Conservation (phyloP, 2,888 invertebrate genomes). For the Xiphydria camelus region DNA sequence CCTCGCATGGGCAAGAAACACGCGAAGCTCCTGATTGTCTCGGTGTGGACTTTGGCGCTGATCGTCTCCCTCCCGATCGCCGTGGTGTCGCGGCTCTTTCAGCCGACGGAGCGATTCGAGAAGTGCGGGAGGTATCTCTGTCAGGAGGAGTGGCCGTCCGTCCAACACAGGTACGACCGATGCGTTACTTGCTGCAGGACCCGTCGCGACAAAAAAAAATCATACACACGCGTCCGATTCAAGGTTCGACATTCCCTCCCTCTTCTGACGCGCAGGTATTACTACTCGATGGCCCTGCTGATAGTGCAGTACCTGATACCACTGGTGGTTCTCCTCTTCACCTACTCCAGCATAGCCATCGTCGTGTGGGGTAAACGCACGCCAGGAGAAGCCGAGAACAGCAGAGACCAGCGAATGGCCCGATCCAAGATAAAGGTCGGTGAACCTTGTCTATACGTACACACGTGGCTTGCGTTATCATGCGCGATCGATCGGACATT, state of each 20-base stretch:
- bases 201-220: not conserved
- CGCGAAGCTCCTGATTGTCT: slow-evolving; percentile 70
- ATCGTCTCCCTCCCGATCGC: slow-evolving; percentile 81
- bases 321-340: slow-evolving; percentile 76
- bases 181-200: not conserved
- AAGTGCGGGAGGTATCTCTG: slow-evolving; percentile 71
- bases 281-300: slow-evolving; percentile 78
- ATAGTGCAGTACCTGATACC: slow-evolving; percentile 85
- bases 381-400: slow-evolving; percentile 86
- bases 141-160: slow-evolving; percentile 71
- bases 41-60: slow-evolving; percentile 77
- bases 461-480: no score
- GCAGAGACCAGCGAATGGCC: slow-evolving; percentile 80
- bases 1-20: slow-evolving; percentile 77
- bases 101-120: slow-evolving; percentile 67
- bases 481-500: no score
- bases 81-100: slow-evolving; percentile 70
- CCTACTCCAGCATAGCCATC: slow-evolving; percentile 83
- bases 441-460: slow-evolving; percentile 3
- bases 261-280: no score
- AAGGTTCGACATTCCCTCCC: no score
- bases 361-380: slow-evolving; percentile 86
- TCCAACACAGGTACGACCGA: slow-evolving; percentile 61
- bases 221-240: no score
- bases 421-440: slow-evolving; percentile 85